phyloP scores from a whole-genome alignment of 2,113 vertebrate genomes.

The Rhodinocichla rosea region DNA sequence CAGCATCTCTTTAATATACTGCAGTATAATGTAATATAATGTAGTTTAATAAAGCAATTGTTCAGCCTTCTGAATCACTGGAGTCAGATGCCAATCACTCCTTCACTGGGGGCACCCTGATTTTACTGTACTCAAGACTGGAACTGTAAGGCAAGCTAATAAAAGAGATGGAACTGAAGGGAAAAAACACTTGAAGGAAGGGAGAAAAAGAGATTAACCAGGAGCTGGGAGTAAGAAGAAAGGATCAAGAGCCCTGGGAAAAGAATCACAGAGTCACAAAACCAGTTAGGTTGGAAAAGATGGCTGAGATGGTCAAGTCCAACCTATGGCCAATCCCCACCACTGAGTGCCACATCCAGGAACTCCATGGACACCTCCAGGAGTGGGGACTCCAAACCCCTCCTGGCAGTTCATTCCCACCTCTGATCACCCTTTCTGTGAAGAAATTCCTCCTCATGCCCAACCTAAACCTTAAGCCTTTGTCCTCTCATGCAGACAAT shows the following conservation, averaged over 20 bases:
- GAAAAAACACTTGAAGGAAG: not conserved
- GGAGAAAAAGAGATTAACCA: not conserved
- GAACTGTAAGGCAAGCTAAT: not conserved
- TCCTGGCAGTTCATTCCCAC: not conserved
- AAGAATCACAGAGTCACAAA: not conserved
- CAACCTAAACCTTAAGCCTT: not conserved
- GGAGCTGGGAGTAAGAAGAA: not conserved
- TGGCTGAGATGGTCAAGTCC: too few species aligned
- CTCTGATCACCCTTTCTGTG: rapidly evolving
- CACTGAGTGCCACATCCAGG: not conserved
- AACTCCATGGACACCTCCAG: not conserved
- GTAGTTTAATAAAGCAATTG: too few species aligned
- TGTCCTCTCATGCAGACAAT: not conserved
- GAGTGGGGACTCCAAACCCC: not conserved
- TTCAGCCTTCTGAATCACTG: too few species aligned
- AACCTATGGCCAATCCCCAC: not conserved
- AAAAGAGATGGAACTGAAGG: not conserved
- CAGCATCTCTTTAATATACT: too few species aligned
- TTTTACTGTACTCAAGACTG: not conserved
- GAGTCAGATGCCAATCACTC: too few species aligned
- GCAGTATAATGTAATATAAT: too few species aligned
- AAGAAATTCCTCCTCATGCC: not conserved
- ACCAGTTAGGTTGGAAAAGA: not conserved
- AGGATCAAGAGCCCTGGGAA: not conserved
- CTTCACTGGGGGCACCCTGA: too few species aligned